These are phyloP conservation scores for Brachionus plicatilis DNA, from an alignment of 1,140 invertebrate species.

Conservation along the genomic window DNA sequence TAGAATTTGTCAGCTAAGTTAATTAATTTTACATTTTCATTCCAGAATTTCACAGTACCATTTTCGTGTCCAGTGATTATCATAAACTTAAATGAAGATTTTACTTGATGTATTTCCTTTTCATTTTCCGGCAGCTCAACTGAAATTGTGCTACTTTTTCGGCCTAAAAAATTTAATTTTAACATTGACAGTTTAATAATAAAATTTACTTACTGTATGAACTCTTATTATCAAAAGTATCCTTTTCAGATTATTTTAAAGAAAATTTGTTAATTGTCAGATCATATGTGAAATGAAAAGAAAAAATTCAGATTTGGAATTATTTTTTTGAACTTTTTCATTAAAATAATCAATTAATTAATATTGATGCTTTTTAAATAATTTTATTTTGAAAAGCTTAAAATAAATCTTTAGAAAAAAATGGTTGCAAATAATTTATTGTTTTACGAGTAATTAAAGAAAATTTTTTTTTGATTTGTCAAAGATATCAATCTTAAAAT, in stretches of 20 bases:
- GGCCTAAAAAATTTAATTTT: background rate
- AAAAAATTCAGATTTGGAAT: too few species aligned
- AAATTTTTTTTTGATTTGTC: too few species aligned
- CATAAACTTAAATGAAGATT: background rate
- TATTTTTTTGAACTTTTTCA: too few species aligned
- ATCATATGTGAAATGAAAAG: too few species aligned
- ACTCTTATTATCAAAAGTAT: background rate
- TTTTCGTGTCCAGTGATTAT: conserved; percentile 10
- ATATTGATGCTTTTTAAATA: too few species aligned
- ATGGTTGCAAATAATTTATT: too few species aligned
- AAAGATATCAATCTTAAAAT: too few species aligned
- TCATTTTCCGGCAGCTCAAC: background rate
- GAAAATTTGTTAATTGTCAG: background rate
- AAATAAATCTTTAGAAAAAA: too few species aligned
- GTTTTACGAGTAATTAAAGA: too few species aligned
- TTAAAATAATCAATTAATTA: too few species aligned
- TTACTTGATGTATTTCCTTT: background rate
- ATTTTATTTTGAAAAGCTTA: too few species aligned
- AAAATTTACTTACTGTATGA: background rate
- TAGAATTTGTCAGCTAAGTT: background rate
- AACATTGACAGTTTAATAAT: background rate
- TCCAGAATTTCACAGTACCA: background rate
- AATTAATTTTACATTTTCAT: background rate
- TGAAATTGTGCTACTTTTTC: background rate
- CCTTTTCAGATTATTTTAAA: background rate